These are phyloP conservation scores for Clanis bilineata DNA, from an alignment of 2,888 invertebrate genomes.

Conservation along the genomic window DNA sequence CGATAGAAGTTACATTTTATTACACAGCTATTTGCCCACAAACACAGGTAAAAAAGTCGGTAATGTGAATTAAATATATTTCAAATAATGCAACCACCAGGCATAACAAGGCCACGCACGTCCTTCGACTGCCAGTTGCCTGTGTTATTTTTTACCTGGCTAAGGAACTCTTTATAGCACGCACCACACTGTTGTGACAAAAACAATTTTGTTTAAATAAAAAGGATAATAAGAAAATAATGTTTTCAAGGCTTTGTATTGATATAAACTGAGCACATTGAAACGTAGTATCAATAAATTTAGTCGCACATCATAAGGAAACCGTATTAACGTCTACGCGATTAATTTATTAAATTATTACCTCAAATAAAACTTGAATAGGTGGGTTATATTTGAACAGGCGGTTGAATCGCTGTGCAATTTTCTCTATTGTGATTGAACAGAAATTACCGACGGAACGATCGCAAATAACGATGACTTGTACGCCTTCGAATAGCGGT, in stretches of 20 bases:
- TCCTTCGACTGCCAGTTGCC: no score
- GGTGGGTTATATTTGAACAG: conserved; percentile 21
- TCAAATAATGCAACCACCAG: conserved; percentile 1
- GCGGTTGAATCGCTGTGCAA: not conserved
- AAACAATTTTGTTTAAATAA: not conserved
- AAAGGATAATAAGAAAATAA: not conserved
- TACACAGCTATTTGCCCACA: not conserved
- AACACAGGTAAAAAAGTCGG: not conserved
- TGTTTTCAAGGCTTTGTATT: not conserved
- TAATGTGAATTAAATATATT: not conserved
- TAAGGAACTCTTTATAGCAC: not conserved
- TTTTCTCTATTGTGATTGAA: conserved; percentile 24
- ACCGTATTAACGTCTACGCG: not conserved
- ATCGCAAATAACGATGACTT: conserved; percentile 32
- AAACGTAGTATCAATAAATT: not conserved
- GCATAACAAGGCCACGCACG: conserved; percentile 2
- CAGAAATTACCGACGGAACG: conserved; percentile 23
- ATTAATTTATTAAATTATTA: not conserved
- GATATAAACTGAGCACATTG: not conserved
- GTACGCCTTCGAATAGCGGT: conserved; percentile 54
- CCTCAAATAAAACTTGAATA: not conserved
- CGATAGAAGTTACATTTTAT: not conserved
- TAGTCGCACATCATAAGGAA: not conserved
- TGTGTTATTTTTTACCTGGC: not conserved
- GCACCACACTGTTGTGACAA: not conserved